Conservation (phyloP, 2,888 invertebrate species). For the Parnassius apollo region DNA sequence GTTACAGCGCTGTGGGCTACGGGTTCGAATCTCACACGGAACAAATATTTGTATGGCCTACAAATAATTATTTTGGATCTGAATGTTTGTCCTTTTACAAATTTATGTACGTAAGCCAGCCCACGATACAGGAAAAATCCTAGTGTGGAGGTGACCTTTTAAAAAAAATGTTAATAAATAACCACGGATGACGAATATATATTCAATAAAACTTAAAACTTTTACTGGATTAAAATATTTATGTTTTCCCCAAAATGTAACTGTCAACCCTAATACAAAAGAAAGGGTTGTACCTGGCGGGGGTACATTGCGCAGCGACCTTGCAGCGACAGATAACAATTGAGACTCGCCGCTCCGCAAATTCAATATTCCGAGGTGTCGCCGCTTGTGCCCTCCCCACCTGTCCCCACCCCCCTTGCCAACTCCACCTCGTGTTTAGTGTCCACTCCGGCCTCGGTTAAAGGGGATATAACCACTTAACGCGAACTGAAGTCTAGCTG, state of each 20-base stretch:
- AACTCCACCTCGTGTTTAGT: conserved; percentile 62
- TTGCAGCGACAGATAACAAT: conserved; percentile 78
- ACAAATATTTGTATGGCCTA: no score
- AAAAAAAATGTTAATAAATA: no score
- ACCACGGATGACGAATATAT: no score
- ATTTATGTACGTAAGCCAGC: no score
- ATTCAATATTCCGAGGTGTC: conserved; percentile 79
- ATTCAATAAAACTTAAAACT: no score
- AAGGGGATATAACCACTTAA: conserved; percentile 78
- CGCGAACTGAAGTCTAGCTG: conserved; percentile 72
- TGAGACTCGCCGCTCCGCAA: conserved; percentile 71
- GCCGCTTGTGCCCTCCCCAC: conserved; percentile 42
- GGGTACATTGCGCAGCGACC: conserved; percentile 58
- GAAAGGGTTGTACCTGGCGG: conserved; percentile 72
- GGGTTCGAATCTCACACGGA: no score
- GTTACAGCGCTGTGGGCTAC: no score
- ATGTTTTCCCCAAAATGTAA: neutral
- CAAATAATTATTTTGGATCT: no score
- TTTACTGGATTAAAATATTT: no score
- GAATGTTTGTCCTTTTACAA: no score
- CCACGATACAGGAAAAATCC: no score
- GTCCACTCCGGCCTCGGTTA: conserved; percentile 61
- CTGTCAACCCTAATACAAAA: conserved; percentile 56
- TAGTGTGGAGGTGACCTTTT: no score
- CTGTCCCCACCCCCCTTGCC: conserved; percentile 29